Base-by-base conservation (phyloP, 2,113 vertebrate genomes). In the Prinia subflava region DNA sequence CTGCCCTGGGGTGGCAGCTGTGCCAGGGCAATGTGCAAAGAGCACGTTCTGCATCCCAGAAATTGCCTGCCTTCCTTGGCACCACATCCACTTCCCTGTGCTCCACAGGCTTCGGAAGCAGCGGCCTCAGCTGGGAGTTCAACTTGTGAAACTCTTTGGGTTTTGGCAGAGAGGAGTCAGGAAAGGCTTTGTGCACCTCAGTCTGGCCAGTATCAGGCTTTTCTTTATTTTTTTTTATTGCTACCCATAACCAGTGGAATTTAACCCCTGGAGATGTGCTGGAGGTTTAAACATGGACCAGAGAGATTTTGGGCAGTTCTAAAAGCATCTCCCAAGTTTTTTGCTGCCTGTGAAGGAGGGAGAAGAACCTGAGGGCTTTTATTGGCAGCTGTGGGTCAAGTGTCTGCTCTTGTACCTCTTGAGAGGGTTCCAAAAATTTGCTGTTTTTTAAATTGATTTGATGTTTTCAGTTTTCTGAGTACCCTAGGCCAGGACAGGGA, bases 371-470 rank as follows among this genome's bases (percentile, higher is more conserved):
- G 1, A 17, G 41, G 14, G 18, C 10, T 68, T 69, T 35, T 15
- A 11, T 2, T 3, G 7, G 41, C 15, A 31, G 20, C 55, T 73
- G 30, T 21, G 39, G 84, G 12, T 69, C 80, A 33, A 39, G 18
- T 8, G 1, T 64, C 65, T 82, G 70, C 49, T 71, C 10, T 49
- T 16, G 10, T 14, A 2, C 44, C 53, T 59, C 39, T 39, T 39
- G 37, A 25, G 20, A n/a, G 31, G n/a, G 15, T 47, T 77, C 5
- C 1, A 53, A 33, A 33, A 23, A 16, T 28, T 4, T 20, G 27
- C 15, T 27, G 0, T 0, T 3, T 64, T 60, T 30, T 4, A 53
- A 39, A 39, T 62, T 37, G 37, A 56, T 86, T 50, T 15, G n/a
- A 7, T 56, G 11, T 11, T 28, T 46, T 75, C 33, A 6, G 6